Percentiles rank a stretch among this genome's conserved stretches.
Conservation (phyloP, 2,888 invertebrate genomes). For the Vannuccia rotundouncinata region DNA sequence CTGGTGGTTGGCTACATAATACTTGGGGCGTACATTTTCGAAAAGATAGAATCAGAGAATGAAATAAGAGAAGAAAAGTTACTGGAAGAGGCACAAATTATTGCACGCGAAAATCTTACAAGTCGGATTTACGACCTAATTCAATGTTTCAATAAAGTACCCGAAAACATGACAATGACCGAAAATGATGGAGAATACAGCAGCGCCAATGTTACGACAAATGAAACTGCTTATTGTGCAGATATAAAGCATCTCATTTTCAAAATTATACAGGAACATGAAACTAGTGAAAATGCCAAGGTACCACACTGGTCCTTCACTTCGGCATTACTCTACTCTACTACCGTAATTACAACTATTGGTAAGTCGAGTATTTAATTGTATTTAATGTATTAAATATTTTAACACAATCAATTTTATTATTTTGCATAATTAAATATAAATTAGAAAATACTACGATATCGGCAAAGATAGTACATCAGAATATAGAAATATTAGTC, state of each 20-base stretch:
- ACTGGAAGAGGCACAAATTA: background rate
- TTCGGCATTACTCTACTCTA: constrained; percentile 37
- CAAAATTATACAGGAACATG: background rate
- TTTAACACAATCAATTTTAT: too few species aligned
- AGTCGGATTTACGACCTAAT: background rate
- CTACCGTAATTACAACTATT: constrained; percentile 40
- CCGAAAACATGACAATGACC: background rate
- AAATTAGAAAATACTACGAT: too few species aligned
- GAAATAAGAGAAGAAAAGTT: background rate
- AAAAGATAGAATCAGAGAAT: constrained; percentile 47
- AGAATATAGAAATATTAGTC: too few species aligned
- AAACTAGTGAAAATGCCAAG: too few species aligned
- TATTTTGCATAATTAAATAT: too few species aligned
- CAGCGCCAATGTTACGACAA: background rate
- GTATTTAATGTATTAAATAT: too few species aligned
- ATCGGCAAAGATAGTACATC: too few species aligned
- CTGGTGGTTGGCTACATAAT: constrained; percentile 53
- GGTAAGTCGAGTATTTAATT: constrained; percentile 28
- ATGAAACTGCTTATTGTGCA: background rate
- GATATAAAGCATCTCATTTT: background rate
- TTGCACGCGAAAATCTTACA: background rate
- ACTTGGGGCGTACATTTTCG: constrained; percentile 55
- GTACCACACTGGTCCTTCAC: constrained; percentile 33
- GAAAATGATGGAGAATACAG: background rate
- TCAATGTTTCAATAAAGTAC: background rate